Conservation (phyloP, 2,888 invertebrate genomes). For the Timandra comae region DNA sequence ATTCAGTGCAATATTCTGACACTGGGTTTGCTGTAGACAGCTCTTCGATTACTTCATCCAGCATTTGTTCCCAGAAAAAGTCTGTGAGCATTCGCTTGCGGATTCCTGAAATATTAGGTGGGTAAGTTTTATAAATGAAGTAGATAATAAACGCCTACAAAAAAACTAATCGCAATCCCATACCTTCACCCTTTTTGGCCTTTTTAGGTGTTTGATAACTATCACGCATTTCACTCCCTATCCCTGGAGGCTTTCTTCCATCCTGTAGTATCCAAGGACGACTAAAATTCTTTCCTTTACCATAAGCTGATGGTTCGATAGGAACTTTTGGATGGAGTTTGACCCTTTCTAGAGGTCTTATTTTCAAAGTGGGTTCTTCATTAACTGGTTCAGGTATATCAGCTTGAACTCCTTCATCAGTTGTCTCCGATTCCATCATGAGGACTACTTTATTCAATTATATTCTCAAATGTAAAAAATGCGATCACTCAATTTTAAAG, state of each 20-base stretch:
- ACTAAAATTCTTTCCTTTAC: constrained; percentile 56
- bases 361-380: constrained; percentile 45
- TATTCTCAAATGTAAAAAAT: too few species aligned
- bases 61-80: constrained; percentile 71
- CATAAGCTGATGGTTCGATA: constrained; percentile 57
- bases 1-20: constrained; percentile 60
- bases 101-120: constrained; percentile 37
- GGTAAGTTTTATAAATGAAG: neutral
- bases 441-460: too few species aligned
- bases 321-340: constrained; percentile 58
- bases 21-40: constrained; percentile 49
- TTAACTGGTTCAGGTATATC: constrained; percentile 46
- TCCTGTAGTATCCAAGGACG: constrained; percentile 67
- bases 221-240: constrained; percentile 61
- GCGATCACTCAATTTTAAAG: too few species aligned
- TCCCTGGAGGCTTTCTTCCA: constrained; percentile 47
- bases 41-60: constrained; percentile 69
- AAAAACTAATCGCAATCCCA: constrained; percentile 1
- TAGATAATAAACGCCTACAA: neutral
- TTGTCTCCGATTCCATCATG: constrained; percentile 26
- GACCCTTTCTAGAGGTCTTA: constrained; percentile 54
- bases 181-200: constrained; percentile 42
- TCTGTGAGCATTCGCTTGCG: constrained; percentile 63
- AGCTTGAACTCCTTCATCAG: constrained; percentile 50
- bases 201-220: constrained; percentile 45